Conservation (phyloP, 2,113 vertebrate genomes). For the Oryzias woworae region DNA sequence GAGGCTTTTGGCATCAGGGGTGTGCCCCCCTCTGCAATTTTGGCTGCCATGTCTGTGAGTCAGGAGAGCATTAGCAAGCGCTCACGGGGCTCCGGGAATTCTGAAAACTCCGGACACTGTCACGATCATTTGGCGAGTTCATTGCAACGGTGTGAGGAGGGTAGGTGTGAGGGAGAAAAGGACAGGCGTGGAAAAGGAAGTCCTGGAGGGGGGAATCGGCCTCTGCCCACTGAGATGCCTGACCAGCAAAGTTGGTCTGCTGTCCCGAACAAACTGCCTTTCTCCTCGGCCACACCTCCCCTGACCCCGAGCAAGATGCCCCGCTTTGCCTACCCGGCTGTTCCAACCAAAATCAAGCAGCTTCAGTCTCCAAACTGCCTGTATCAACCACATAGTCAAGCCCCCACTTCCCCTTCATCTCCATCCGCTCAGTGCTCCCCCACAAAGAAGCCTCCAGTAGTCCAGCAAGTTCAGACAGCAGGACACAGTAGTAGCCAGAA, state of each 20-base stretch:
- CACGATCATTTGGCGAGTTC: conserved; percentile 29
- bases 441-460: conserved; percentile 59
- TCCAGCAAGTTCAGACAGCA: conserved; percentile 48
- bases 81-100: conserved; percentile 83
- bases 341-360: conserved; percentile 57
- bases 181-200: conserved; percentile 24
- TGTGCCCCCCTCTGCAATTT: conserved; percentile 59
- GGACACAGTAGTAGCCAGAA: conserved; percentile 8
- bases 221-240: conserved; percentile 37
- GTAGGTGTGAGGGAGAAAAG: conserved; percentile 47
- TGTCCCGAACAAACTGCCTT: conserved; percentile 27
- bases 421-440: conserved; percentile 37
- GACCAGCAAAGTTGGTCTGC: conserved; percentile 30
- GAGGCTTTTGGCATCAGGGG: conserved; percentile 72
- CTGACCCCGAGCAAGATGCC: conserved; percentile 67
- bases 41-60: conserved; percentile 81
- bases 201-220: conserved; percentile 25
- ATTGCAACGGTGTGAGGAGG: conserved; percentile 77
- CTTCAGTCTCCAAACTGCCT: conserved; percentile 31
- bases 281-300: conserved; percentile 56
- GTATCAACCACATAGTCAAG: conserved; percentile 36
- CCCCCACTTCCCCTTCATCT: conserved; percentile 32
- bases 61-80: conserved; percentile 90
- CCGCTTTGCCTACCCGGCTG: conserved; percentile 62
- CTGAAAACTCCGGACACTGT: conserved; percentile 57